Conservation (phyloP, 2,113 vertebrate genomes). For the Phainopepla nitens region DNA sequence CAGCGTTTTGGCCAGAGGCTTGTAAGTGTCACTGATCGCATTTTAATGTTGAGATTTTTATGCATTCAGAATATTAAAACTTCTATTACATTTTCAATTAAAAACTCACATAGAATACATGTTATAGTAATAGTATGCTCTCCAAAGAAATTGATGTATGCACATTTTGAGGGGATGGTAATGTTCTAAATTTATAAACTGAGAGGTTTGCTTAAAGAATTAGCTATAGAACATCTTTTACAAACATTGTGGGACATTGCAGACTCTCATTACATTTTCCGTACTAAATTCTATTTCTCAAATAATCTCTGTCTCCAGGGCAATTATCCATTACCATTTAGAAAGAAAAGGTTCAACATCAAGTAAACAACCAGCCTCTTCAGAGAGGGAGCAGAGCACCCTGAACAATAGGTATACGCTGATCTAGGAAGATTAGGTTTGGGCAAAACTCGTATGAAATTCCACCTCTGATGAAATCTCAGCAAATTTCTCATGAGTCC, state of each 20-base stretch:
- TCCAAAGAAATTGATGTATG: background rate
- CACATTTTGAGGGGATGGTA: background rate
- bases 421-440: background rate
- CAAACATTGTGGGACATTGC: background rate
- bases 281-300: background rate
- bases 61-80: slow-evolving; percentile 33
- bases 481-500: background rate
- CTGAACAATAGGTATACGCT: background rate
- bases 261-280: slow-evolving; percentile 18
- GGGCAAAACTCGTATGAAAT: background rate
- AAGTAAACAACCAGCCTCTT: background rate
- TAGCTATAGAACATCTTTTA: slow-evolving; percentile 1
- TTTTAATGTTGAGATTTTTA: slow-evolving; percentile 27
- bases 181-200: slow-evolving; percentile 18
- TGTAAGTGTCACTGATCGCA: background rate
- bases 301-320: slow-evolving; percentile 11
- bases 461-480: background rate
- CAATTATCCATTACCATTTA: background rate
- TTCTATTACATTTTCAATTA: slow-evolving; percentile 44
- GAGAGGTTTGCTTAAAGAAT: background rate
- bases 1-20: background rate
- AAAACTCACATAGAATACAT: background rate
- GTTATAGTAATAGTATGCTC: background rate
- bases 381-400: background rate
- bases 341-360: background rate